Conservation (phyloP, 2,113 vertebrate species). For the Campylorhamphus procurvoides region DNA sequence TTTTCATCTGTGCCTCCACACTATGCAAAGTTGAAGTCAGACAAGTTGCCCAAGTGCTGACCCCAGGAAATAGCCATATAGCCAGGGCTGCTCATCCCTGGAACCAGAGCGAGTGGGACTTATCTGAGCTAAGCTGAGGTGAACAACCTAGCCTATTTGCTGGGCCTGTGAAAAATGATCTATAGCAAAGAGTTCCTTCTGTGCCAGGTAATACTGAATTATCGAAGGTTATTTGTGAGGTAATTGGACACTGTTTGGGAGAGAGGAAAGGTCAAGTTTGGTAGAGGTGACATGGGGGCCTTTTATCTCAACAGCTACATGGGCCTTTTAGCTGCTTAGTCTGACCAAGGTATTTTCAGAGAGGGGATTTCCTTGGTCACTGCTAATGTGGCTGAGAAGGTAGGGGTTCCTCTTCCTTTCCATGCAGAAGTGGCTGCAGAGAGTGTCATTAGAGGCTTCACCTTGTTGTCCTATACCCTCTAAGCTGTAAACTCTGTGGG, state of each 20-base stretch:
- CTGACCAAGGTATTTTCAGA: neutral
- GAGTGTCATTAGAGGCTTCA: neutral
- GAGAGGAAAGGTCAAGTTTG: neutral
- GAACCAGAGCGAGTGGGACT: fast-evolving
- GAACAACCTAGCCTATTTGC: neutral
- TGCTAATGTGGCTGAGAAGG: neutral
- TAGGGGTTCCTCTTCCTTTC: neutral
- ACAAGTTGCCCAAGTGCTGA: neutral
- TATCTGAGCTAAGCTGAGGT: neutral
- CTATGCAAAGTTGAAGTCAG: neutral
- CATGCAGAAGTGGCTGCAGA: neutral
- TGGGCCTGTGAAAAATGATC: neutral
- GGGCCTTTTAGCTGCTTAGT: neutral
- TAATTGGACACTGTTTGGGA: neutral
- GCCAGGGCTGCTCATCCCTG: neutral
- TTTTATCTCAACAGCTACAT: neutral
- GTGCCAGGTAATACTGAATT: neutral
- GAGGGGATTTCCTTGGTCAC: neutral
- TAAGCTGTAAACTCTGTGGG: neutral
- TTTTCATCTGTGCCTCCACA: neutral
- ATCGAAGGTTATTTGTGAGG: neutral
- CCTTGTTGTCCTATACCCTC: neutral
- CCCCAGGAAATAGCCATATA: neutral
- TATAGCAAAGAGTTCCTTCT: neutral
- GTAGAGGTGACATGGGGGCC: neutral